A percentile compares a stretch with the other conserved stretches of the same genome.
phyloP scores from a whole-genome alignment of 1,140 invertebrate genomes.

The Trichonephila inaurata region DNA sequence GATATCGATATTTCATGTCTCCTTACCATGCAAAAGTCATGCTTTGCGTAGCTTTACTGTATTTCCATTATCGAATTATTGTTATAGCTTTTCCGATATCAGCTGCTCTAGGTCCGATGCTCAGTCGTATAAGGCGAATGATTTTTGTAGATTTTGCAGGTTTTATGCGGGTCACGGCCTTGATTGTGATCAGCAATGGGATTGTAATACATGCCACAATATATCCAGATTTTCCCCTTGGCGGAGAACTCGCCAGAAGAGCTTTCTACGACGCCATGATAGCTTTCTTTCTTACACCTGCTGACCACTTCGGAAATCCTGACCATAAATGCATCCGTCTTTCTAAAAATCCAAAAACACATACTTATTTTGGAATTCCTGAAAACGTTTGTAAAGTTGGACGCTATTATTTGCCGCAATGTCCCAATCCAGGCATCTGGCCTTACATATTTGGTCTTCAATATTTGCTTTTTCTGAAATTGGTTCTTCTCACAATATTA shows the following conservation, averaged over 20 bases:
- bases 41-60: slow-evolving; percentile 79
- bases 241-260: slow-evolving; percentile 78
- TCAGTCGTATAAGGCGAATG: slow-evolving; percentile 81
- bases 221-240: slow-evolving; percentile 80
- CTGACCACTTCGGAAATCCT: slow-evolving; percentile 79
- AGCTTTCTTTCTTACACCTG: slow-evolving; percentile 81
- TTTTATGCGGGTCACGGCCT: slow-evolving; percentile 80
- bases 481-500: slow-evolving; percentile 81
- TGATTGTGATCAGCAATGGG: slow-evolving; percentile 80
- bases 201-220: slow-evolving; percentile 81
- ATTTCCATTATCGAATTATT: slow-evolving; percentile 81
- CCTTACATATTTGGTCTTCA: slow-evolving; percentile 80
- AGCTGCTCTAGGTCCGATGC: slow-evolving; percentile 81
- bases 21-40: slow-evolving; percentile 78
- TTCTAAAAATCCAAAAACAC: background rate
- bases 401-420: slow-evolving; percentile 73
- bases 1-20: slow-evolving; percentile 1
- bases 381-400: slow-evolving; percentile 59
- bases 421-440: slow-evolving; percentile 79
- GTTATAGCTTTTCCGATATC: slow-evolving; percentile 81
- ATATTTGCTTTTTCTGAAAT: slow-evolving; percentile 81
- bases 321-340: slow-evolving; percentile 34
- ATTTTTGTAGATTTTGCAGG: slow-evolving; percentile 80
- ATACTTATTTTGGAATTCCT: slow-evolving; percentile 9
- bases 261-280: slow-evolving; percentile 79